Evolutionary conservation across 2,888 invertebrate genomes (phyloP), one percentile per base, ranked within the genome.

Genomic region (Drosophila anomalata): DNA sequence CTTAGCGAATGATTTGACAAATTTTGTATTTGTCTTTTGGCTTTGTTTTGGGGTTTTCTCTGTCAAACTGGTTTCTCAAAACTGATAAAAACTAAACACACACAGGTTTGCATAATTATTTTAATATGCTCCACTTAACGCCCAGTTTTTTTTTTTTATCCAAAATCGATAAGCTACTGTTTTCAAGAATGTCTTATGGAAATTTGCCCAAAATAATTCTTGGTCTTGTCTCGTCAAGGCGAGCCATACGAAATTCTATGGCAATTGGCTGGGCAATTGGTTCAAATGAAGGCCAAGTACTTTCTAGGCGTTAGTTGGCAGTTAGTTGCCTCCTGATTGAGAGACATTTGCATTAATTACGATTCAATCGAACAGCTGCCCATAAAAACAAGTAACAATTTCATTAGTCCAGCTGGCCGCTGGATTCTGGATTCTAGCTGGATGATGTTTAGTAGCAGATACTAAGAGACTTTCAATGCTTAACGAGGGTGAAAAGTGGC

Each of bases 341-440:
- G 51, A 53, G 66, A 70, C 22, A 81, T 87, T 77, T 79, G 60
- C 75, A 82, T 86, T 77, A 87, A 87, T 87, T 85, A 79, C 59
- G 70, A 74, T 79, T 85, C 79, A 66, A 76, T 68, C 44, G 83
- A 87, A 70, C 81, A 81, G 81, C 86, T 81, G 80, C 62, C 85
- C 76, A 87, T 84, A 75, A 75, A 73, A 70, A 81, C 62, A 76
- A 48, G 58, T 50, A 86, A 88, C 84, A 88, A 77, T 88, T 82
- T 79, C 68, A 82, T 88, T 86, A 76, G 73, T 54, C 47, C 62
- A 55, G 73, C 69, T 69, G 56, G 48, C 51, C 59, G 62, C 63
- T 17, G 17, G 17, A 55, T 55, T 66, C 61, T 47, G 33, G 33
- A 26, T 33, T 9, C 22, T 33, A 29, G 22, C 42, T 42, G 11